Conservation (phyloP, 2,888 invertebrate genomes). For the Junonia oenone region DNA sequence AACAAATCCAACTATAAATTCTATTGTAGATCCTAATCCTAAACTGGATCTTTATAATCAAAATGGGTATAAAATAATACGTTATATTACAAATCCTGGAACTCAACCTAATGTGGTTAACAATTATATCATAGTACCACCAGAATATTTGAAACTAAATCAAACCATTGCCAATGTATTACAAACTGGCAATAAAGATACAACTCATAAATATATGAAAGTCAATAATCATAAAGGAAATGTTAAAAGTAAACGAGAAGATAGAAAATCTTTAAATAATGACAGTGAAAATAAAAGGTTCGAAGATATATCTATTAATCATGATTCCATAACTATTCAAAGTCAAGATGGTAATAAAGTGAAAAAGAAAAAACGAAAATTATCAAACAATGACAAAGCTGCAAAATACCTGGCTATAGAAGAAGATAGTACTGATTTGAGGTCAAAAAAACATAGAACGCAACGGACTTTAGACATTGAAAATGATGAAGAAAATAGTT, state of each 20-base stretch:
- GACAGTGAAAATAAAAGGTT: too few species aligned
- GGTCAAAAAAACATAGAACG: neutral
- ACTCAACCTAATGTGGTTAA: constrained; percentile 39
- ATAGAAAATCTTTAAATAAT: neutral
- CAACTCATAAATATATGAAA: neutral
- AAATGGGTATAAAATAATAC: constrained; percentile 33
- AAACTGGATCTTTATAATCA: constrained; percentile 35
- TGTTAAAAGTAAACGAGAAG: neutral
- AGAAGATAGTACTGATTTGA: too few species aligned
- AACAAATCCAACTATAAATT: constrained; percentile 7
- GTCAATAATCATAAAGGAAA: neutral
- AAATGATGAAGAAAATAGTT: too few species aligned
- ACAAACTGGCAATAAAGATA: neutral
- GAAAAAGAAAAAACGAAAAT: neutral
- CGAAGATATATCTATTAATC: too few species aligned
- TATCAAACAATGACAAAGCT: neutral
- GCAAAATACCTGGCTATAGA: too few species aligned
- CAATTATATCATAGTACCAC: constrained; percentile 45
- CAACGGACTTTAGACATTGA: neutral
- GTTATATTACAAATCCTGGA: neutral
- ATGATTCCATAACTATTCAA: too few species aligned
- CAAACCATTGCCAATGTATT: constrained; percentile 12
- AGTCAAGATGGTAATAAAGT: neutral
- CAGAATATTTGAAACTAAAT: constrained; percentile 33
- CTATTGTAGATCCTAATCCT: constrained; percentile 17